Conservation (phyloP, 53 echinoderm and acorn worm species). For the Holothuria scabra region DNA sequence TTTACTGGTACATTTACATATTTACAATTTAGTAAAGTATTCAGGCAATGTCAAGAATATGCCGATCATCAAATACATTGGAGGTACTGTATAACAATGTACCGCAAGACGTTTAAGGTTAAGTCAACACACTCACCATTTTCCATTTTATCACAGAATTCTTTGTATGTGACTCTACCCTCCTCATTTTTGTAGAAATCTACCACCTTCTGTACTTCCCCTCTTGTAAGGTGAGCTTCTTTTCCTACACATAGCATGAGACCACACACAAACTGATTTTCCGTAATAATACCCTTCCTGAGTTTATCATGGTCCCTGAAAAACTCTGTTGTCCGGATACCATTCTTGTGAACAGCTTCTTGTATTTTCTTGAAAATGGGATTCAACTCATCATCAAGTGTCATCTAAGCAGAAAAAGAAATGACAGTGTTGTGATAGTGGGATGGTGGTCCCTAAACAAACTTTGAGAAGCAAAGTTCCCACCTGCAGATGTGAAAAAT, state of each 20-base stretch:
- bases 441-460: background rate
- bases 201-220: conserved; percentile 86
- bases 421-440: background rate
- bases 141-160: conserved; percentile 97
- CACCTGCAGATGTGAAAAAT: no score
- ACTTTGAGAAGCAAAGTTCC: no score
- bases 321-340: conserved; percentile 97
- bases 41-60: no score
- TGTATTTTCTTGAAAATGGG: conserved; percentile 88
- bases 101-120: no score
- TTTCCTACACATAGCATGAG: conserved; percentile 89
- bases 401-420: conserved; percentile 43
- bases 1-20: no score
- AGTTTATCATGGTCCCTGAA: conserved; percentile 98
- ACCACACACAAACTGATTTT: conserved; percentile 98
- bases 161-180: conserved; percentile 87
- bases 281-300: conserved; percentile 89
- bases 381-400: conserved; percentile 66
- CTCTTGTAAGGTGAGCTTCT: conserved; percentile 73
- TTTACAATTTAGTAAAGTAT: no score
- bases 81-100: no score
- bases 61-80: no score
- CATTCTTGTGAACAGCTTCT: conserved; percentile 91
- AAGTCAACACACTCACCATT: conserved; percentile 72
- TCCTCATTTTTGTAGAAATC: conserved; percentile 84